Base-by-base conservation (phyloP, 2,113 vertebrate genomes). In the Megaptera novaeangliae region DNA sequence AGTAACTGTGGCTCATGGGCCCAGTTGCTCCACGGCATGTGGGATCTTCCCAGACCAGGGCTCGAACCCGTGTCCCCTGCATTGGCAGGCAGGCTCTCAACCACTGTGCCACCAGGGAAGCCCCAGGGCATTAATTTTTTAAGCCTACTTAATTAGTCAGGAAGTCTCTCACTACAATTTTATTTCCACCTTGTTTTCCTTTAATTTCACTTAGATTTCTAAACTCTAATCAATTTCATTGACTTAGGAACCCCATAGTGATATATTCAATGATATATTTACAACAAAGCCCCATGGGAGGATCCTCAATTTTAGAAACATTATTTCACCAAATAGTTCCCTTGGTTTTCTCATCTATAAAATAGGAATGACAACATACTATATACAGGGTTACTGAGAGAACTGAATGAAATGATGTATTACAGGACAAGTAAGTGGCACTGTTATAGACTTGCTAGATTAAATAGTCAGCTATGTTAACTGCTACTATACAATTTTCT, bases 141-240 rank as follows among this genome's bases (percentile, higher is more conserved):
- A 63, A 61, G 31, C 29, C 14, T 44, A 71, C 31, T 78, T 85
- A 91, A 69, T 34, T 39, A 71, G 61, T 72, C n/a, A 78, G 41
- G 27, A 78, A 86, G 34, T 55, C 63, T 93, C 72, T 91, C 29
- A 86, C 17, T 36, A 86, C 44, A 95, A 74, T 86, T 81, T 75
- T 87, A 81, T 69, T 87, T 85, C 57, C 36, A 81, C 61, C 11
- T 23, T 64, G 39, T 94, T 83, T 85, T 77, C 52, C 68, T 92
- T 77, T 21, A 77, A 88, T 88, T 93, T 87, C 78, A 96, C 83
- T 84, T 88, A 75, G 12, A 91, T 64, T 77, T 82, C 68, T 88
- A 61, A 68, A 83, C 87, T 75, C 66, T 82, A 69, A 75, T 87
- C 87, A 88, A 94, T 78, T 93, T 84, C 61, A 68, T 3, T 84